Base-by-base conservation (phyloP, 2,888 invertebrate genomes). In the Drosophila fungiperda region DNA sequence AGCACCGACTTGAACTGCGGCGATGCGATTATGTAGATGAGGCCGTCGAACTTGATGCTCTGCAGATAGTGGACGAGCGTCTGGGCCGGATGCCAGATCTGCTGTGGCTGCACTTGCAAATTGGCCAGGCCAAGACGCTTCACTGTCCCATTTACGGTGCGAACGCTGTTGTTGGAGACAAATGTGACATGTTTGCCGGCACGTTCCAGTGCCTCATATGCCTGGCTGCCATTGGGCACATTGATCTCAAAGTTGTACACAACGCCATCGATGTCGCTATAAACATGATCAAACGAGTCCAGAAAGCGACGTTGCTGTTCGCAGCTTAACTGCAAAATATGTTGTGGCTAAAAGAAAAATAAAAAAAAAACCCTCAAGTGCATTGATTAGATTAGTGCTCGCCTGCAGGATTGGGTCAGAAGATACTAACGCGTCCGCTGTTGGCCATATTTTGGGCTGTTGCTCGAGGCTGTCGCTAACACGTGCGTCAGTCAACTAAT, bases 191-290 rank as follows among this genome's bases (percentile, higher is more conserved):
- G 80, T 72, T 95, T 95, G 0, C 94, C 94, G 12, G 91, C 76
- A 7, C 87, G 76, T 49, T 92, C 82, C 2, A 95, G 78, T 15
- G 83, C 91, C 3, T 75, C 80, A 50, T 93, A 87, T 0, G 93
- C 91, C 1, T 93, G 91, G 0, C 87, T 60, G 1, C 93, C 90
- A 8, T 87, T 82, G 0, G 93, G 93, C 11, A 92, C 81, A 6
- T 90, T 83, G 0, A 83, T 68, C 0, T 85, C 71, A 36, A 91
- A 0, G 49, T 78, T 81, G 93, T 93, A 94, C 12, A 94, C 58
- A 0, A 94, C 94, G 59, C 94, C 95, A 92, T 95, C 95, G 85
- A 95, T 95, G 83, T 95, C 95, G 26, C 94, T 94, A 65, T 95
- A 91, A 50, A 95, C 94, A 58, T 92, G 93, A 81, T 95, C 95